These are phyloP conservation scores for Capreolus pygargus DNA, from an alignment of 2,113 vertebrate genomes.

Conservation along the genomic window DNA sequence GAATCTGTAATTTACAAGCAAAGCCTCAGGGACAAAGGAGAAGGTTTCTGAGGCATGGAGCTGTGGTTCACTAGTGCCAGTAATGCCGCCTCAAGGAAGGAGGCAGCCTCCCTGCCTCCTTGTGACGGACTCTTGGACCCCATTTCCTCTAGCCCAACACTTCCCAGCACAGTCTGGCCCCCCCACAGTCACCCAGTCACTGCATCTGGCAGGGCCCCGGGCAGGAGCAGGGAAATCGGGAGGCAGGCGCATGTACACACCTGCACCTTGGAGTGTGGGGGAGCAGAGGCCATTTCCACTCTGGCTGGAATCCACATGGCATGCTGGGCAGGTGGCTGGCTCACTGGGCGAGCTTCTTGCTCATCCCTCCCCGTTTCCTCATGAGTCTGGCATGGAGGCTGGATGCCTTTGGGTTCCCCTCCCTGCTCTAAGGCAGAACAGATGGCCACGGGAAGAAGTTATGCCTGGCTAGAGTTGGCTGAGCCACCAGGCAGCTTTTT, in stretches of 20 bases:
- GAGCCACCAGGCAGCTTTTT: not conserved
- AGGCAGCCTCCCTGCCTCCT: not conserved
- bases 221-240: not conserved
- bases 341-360: not conserved
- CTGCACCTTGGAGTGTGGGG: not conserved
- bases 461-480: not conserved
- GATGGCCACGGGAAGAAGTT: not conserved
- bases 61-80: not conserved
- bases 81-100: not conserved
- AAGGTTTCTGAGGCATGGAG: not conserved
- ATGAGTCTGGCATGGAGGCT: not conserved
- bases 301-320: not conserved
- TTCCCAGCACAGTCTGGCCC: no score
- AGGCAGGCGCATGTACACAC: fast-evolving
- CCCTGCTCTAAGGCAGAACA: not conserved
- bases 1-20: not conserved
- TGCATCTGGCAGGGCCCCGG: not conserved
- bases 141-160: not conserved
- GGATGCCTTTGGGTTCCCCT: not conserved
- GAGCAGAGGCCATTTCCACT: not conserved
- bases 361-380: not conserved
- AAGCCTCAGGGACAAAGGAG: not conserved
- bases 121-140: not conserved
- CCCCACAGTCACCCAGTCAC: no score
- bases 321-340: not conserved